Evolutionary conservation across 2,888 invertebrate species (phyloP), one percentile per base, ranked within the genome.

Genomic region (Cephus pygmeus): DNA sequence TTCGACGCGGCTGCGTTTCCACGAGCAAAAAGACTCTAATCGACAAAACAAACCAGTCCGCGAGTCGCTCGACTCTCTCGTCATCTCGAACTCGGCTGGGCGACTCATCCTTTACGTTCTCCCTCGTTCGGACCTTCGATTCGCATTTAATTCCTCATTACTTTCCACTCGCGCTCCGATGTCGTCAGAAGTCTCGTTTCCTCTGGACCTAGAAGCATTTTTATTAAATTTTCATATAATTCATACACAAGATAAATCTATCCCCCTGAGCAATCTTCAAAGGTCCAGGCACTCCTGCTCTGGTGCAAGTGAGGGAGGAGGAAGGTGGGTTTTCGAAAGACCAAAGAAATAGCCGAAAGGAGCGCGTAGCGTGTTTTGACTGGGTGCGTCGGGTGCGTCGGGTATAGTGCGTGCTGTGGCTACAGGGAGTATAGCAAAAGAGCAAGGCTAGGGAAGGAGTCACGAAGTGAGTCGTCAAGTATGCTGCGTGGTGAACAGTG

Each of bases 381-480:
- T 56, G 56, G 9, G 40, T 56, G 40, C 15, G 4, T 4, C 6
- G 40, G 40, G 40, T 40, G 40, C 56, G 56, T 56, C 9, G 56
- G 23, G 23, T 23, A 56, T 56, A 23, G 9, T 56, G 9, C 56
- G 9, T 56, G 23, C 23, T 23, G 33, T 3, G 71, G 1, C 31
- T 31, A 12, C 15, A 71, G 3, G 33, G 31, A 31, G 71, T 15
- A 33, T 34, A 34, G 33, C 12, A 1, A 71, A 12, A 12, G 71
- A 71, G 33, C 31, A 71, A 71, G 71, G 34, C 56, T 23, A 34
- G 71, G 71, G 71, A 71, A 71, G 34, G 71, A 71, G 76, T n/a
- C 69, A 56, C 73, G 68, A 76, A 78, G 78, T 78, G 78, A 78
- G 78, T 78, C 78, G 78, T 78, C 78, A 78, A 78, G 76, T 78